Conservation (phyloP, 2,113 vertebrate species). For the Pteruthius melanotis region DNA sequence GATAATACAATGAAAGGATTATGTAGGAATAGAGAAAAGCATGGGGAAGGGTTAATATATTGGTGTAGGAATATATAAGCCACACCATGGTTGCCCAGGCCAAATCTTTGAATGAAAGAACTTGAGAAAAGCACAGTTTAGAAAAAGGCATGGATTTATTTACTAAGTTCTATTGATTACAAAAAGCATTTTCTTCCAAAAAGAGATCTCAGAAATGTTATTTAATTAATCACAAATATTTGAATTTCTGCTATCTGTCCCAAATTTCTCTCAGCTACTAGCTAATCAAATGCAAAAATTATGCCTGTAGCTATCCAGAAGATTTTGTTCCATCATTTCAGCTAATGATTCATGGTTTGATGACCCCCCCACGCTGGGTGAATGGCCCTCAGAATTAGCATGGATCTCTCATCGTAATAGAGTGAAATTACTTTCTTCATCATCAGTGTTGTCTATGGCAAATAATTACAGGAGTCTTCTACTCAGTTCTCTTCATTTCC, state of each 20-base stretch:
- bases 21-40: background rate
- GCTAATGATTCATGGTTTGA: background rate
- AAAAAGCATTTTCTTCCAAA: background rate
- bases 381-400: background rate
- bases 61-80: background rate
- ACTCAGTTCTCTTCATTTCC: background rate
- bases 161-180: background rate
- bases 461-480: background rate
- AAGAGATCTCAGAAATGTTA: background rate
- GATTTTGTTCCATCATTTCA: background rate
- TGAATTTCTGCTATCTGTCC: background rate
- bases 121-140: background rate
- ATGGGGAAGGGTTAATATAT: background rate
- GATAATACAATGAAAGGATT: background rate
- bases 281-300: background rate
- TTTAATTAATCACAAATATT: background rate
- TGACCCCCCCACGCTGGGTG: background rate
- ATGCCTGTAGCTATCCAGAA: background rate
- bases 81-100: background rate
- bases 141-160: background rate
- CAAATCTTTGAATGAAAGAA: background rate
- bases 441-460: background rate
- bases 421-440: background rate
- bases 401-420: fast-evolving
- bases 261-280: background rate